Evolutionary conservation across 2,888 invertebrate species (phyloP), one percentile per base, ranked within the genome.

Genomic region (Nephrotoma appendiculata): DNA sequence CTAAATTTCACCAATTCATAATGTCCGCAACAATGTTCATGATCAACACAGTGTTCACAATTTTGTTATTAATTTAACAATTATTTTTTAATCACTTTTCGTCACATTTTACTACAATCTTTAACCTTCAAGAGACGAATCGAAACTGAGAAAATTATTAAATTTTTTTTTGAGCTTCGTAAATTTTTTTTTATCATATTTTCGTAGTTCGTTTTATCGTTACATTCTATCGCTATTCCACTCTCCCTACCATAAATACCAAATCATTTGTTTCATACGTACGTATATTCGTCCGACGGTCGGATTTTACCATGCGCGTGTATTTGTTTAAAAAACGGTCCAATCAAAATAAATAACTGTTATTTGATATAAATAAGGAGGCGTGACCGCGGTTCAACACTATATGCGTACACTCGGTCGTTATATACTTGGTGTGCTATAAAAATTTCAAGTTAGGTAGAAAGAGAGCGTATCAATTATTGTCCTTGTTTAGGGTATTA

Each of bases 281-380:
- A 4, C 71, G 11, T 71, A 3, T 31, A 31, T 71, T 71, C 71
- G 71, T 19, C 31, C 31, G 0, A 2, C 19, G 71, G 4, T 71
- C 71, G 71, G 71, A 9, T 31, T 31, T 9, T 71, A 9, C 31
- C 7, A 11, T 71, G 71, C 71, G 71, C 71, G 31, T 71, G 71
- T 71, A 71, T 71, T 71, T 71, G 71, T 71, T 71, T 71, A 71
- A 71, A 85, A 85, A 44, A 45, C 44, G 85, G 85, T 85, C 85
- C 85, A 85, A 85, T 85, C 43, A 84, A 85, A 85, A 85, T 85
- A 85, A 71, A 71, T 71, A 31, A 85, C 85, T 45, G 85, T 85
- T 31, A 71, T 71, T 71, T 71, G 71, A 11, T 45, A 44, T 45
- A 85, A 85, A 44, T 15, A 84, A 84, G 41, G 19, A 31, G 85